These are phyloP conservation scores for Lomographa bimaculata DNA, from an alignment of 2,888 invertebrate species.

Conservation along the genomic window DNA sequence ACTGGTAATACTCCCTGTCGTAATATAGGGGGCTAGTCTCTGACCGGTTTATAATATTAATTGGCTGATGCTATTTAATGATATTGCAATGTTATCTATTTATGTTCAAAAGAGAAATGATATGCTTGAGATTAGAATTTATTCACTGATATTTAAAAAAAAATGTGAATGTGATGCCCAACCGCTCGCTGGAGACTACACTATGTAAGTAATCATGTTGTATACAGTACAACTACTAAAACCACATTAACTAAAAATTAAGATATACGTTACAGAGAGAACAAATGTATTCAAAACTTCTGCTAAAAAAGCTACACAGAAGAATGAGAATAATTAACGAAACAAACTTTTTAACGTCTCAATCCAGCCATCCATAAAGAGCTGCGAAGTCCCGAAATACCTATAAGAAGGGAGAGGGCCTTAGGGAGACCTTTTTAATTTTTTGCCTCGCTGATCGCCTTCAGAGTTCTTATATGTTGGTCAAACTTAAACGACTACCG, in stretches of 20 bases:
- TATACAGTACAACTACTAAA: too few species aligned
- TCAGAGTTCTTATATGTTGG: constrained; percentile 11
- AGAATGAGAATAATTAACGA: constrained; percentile 16
- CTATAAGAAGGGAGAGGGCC: constrained; percentile 20
- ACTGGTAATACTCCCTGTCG: constrained; percentile 26
- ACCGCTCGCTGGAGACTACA: too few species aligned
- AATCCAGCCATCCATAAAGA: constrained; percentile 25
- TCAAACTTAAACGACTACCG: background rate
- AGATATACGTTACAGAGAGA: too few species aligned
- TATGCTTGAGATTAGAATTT: too few species aligned
- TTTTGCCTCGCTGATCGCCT: constrained; percentile 66
- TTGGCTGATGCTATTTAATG: too few species aligned
- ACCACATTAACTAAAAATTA: too few species aligned
- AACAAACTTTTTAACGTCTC: constrained; percentile 25
- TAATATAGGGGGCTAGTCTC: constrained; percentile 20
- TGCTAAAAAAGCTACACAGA: background rate
- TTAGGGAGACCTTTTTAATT: constrained; percentile 63
- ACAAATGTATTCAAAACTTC: too few species aligned
- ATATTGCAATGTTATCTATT: too few species aligned
- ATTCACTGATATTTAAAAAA: too few species aligned
- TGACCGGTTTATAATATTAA: constrained; percentile 19
- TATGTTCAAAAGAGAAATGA: too few species aligned
- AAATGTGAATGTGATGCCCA: too few species aligned
- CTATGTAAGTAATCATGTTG: too few species aligned
- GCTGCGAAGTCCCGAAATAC: constrained; percentile 23